Percentiles rank a stretch among this genome's conserved stretches.
phyloP scores from a whole-genome alignment of 2,113 vertebrate genomes.

The Cebidichthys violaceus region DNA sequence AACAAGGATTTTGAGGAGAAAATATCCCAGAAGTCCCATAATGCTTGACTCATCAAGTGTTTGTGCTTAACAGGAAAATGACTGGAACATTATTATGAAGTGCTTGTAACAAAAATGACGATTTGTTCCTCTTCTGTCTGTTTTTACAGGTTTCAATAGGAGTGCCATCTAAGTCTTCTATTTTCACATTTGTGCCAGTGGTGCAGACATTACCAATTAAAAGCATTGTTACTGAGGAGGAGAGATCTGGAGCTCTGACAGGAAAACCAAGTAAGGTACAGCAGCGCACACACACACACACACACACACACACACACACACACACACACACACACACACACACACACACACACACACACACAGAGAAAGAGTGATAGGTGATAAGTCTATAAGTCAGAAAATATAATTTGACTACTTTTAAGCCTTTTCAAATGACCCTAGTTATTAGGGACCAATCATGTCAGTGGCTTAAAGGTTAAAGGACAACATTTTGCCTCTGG shows the following conservation, averaged over 20 bases:
- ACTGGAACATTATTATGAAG: not conserved
- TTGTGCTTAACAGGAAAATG: not conserved
- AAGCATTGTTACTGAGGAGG: constrained; percentile 67
- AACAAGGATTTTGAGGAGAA: not conserved
- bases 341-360: not conserved
- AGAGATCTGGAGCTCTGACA: constrained; percentile 25
- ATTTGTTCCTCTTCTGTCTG: constrained; percentile 4
- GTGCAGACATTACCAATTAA: constrained; percentile 86
- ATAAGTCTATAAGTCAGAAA: not conserved
- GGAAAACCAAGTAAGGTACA: constrained; percentile 66
- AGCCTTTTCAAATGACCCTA: not conserved
- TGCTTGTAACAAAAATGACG: not conserved
- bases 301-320: not conserved
- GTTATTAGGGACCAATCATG: constrained; percentile 14
- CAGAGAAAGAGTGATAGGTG: not conserved
- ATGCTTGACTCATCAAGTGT: not conserved
- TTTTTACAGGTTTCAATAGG: constrained; percentile 70
- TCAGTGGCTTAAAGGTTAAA: not conserved
- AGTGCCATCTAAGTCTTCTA: constrained; percentile 75
- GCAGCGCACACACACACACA: constrained; percentile 2
- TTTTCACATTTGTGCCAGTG: constrained; percentile 89
- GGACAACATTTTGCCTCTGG: not conserved
- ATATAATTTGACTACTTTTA: not conserved
- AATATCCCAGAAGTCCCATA: not conserved
- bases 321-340: not conserved